Evolutionary conservation across 2,113 vertebrate species (phyloP), one percentile per base, ranked within the genome.

Genomic region (Scopus umbretta): DNA sequence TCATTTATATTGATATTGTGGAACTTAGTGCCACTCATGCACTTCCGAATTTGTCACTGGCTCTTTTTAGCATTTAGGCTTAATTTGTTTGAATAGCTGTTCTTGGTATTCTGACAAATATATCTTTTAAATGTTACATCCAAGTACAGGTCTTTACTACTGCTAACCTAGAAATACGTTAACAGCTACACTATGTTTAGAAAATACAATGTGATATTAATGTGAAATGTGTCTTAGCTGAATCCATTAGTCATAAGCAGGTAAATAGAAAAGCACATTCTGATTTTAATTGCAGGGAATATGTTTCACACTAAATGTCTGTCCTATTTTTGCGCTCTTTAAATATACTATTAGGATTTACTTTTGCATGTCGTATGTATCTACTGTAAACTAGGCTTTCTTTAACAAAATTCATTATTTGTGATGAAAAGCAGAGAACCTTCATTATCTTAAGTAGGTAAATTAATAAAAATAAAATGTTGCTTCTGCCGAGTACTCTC

Each of bases 151-250:
- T 86, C 85, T 90, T 68, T 73, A 65, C 70, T 73, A 43, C 71
- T 80, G 61, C 84, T 82, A 91, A 87, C 59, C 93, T 84, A 62
- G 68, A 43, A 84, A 86, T 76, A 89, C 87, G 86, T 96, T 96
- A 95, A 76, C 80, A 95, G 82, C 85, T 95, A 65, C 63, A 20
- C 72, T 88, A 47, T 92, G 86, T 92, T 96, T 92, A 50, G 80
- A 95, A 96, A 98, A 94, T 67, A 91, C 93, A 93, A 83, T 94
- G 95, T 91, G 93, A 97, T 97, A 96, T 97, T 97, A 98, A 97
- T 96, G 94, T 95, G 91, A 97, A 96, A 92, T 80, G 56, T 83
- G 84, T 90, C 90, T 97, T 95, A 94, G 93, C 96, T 96, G 97
- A 96, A 97, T 96, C 96, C 88, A 53, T 92, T 80, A 83, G 94